Evolutionary conservation across 2,797 vertebrate species (phyloP).

Genomic region (Myiotriccus ornatus): DNA sequence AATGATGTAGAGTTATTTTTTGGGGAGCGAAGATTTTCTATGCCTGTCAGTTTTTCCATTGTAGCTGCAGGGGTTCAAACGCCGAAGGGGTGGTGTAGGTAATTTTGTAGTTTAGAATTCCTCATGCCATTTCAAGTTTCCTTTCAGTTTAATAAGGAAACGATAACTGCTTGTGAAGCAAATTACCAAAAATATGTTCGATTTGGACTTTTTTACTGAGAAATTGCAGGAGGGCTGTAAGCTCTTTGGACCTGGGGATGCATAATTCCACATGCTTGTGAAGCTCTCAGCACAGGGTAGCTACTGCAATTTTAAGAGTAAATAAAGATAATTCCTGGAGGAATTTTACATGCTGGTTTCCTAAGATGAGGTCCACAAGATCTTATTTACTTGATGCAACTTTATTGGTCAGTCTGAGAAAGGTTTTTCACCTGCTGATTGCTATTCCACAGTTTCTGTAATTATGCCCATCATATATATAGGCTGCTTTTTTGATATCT

Average conservation of each 20-base stretch:
- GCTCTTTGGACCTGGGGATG: not conserved
- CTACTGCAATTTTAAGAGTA: slow-evolving; percentile 17
- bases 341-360: not conserved
- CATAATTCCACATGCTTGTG: not conserved
- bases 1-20: not conserved
- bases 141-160: not conserved
- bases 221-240: slow-evolving; percentile 20
- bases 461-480: not conserved
- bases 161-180: slow-evolving; percentile 18
- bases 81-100: not conserved
- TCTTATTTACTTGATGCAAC: not conserved
- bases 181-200: slow-evolving; percentile 1
- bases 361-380: not conserved
- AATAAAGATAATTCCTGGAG: slow-evolving; percentile 34
- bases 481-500: not conserved
- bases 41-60: not conserved
- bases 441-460: not conserved
- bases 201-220: not conserved
- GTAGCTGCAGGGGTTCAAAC: not conserved
- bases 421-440: not conserved
- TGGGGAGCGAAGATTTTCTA: not conserved
- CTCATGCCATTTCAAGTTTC: not conserved
- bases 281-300: not conserved
- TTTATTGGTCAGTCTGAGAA: not conserved
- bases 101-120: not conserved